Conservation (phyloP, 2,797 vertebrate species). For the Scolopax bukidnonensis region DNA sequence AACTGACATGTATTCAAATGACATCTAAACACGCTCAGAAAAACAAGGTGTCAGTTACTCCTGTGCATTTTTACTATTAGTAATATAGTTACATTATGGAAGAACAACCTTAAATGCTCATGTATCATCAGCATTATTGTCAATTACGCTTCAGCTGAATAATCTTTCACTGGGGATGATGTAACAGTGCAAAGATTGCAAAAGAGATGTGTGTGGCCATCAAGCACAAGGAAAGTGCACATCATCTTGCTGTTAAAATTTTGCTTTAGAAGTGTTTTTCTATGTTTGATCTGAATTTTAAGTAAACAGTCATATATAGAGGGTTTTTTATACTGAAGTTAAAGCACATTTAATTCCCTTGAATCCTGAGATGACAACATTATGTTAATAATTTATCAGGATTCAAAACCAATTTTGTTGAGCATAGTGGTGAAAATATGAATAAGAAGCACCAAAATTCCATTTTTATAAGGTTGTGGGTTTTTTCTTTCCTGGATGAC, state of each 20-base stretch:
- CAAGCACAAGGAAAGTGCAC: background rate
- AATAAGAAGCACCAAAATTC: background rate
- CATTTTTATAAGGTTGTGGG: background rate
- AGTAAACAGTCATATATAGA: rapidly evolving
- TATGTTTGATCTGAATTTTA: background rate
- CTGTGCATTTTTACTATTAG: background rate
- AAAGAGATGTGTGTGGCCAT: background rate
- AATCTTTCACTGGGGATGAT: conserved; percentile 5
- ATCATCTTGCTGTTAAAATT: background rate
- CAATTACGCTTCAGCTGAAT: conserved; percentile 8
- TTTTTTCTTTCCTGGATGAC: background rate
- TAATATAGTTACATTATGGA: background rate
- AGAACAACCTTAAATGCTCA: background rate
- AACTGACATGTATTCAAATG: background rate
- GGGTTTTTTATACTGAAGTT: background rate
- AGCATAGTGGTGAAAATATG: background rate
- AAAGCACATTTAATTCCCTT: background rate
- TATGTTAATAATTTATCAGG: background rate
- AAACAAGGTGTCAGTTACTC: background rate
- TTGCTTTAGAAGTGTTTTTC: background rate
- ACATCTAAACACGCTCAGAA: background rate
- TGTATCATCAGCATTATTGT: conserved; percentile 2
- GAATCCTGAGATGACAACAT: background rate
- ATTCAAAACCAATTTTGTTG: background rate
- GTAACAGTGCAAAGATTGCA: background rate